A percentile compares a stretch with the other conserved stretches of the same genome.
Evolutionary conservation across 2,113 vertebrate genomes (phyloP).

Genomic region (Pollachius pollachius): DNA sequence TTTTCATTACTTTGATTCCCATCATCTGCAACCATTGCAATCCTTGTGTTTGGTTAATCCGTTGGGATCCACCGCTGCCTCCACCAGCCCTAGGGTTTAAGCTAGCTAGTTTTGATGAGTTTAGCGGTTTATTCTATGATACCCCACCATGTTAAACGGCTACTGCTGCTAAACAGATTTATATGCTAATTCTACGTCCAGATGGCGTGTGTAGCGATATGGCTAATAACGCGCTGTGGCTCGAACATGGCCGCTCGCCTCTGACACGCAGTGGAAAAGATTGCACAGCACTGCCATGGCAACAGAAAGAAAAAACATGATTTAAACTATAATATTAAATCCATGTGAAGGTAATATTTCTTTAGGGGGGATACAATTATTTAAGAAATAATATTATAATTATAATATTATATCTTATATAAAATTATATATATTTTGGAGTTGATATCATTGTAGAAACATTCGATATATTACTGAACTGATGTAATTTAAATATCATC

Average conservation of each 20-base stretch:
- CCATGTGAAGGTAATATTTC: too few relatives aligned
- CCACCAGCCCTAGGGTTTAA: slow-evolving; percentile 21
- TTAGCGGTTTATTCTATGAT: slow-evolving; percentile 37
- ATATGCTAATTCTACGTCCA: slow-evolving; percentile 39
- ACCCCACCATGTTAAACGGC: slow-evolving; percentile 39
- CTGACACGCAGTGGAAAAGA: slow-evolving; percentile 17
- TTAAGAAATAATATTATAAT: too few relatives aligned
- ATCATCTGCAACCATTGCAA: slow-evolving; percentile 7
- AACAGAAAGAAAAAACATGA: not conserved
- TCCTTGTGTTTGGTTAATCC: slow-evolving; percentile 43
- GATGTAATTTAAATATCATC: not conserved
- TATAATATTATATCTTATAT: too few relatives aligned
- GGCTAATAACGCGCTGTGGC: slow-evolving; percentile 45
- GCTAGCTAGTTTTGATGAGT: not conserved
- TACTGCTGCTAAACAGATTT: slow-evolving; percentile 54
- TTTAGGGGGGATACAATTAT: too few relatives aligned
- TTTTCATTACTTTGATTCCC: not conserved
- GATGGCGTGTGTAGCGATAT: slow-evolving; percentile 41
- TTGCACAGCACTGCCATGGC: slow-evolving; percentile 8
- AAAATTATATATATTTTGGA: too few relatives aligned
- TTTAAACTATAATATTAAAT: not conserved
- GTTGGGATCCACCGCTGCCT: slow-evolving; percentile 49
- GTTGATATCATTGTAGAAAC: too few relatives aligned
- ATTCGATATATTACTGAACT: too few relatives aligned
- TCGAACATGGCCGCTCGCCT: slow-evolving; percentile 17